phyloP scores from a whole-genome alignment of 1,140 invertebrate genomes.

The Homarus americanus region DNA sequence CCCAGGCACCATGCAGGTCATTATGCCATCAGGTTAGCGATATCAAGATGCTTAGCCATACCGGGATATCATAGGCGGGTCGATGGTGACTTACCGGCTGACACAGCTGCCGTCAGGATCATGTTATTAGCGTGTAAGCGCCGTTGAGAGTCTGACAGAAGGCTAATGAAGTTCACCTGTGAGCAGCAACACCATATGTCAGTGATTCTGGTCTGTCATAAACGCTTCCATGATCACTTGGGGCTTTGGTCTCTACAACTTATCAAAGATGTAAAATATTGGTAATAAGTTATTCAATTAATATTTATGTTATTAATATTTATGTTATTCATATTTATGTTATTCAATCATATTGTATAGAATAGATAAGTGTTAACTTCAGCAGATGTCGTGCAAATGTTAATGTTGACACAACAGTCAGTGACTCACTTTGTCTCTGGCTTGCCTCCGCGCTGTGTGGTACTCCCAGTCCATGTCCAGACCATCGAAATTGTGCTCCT shows the following conservation, averaged over 20 bases:
- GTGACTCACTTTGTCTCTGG: slow-evolving; percentile 59
- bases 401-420: not conserved
- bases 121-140: slow-evolving; percentile 18
- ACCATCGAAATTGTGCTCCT: slow-evolving; percentile 48
- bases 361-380: not conserved
- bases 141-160: slow-evolving; percentile 17
- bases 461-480: slow-evolving; percentile 58
- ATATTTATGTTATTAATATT: too few relatives aligned
- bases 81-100: too few relatives aligned
- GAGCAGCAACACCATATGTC: not conserved
- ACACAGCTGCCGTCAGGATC: slow-evolving; percentile 82
- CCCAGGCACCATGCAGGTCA: too few relatives aligned
- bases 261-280: too few relatives aligned
- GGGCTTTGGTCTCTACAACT: too few relatives aligned
- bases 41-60: too few relatives aligned
- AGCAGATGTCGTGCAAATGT: not conserved
- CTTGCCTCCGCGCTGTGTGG: slow-evolving; percentile 23
- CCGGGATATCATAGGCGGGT: too few relatives aligned
- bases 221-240: not conserved
- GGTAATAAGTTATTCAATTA: too few relatives aligned
- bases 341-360: too few relatives aligned
- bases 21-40: too few relatives aligned
- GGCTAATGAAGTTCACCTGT: slow-evolving; percentile 37
- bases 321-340: too few relatives aligned
- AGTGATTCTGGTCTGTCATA: not conserved